These are phyloP conservation scores for Erebia ligea DNA, from an alignment of 2,888 invertebrate species.

Conservation along the genomic window DNA sequence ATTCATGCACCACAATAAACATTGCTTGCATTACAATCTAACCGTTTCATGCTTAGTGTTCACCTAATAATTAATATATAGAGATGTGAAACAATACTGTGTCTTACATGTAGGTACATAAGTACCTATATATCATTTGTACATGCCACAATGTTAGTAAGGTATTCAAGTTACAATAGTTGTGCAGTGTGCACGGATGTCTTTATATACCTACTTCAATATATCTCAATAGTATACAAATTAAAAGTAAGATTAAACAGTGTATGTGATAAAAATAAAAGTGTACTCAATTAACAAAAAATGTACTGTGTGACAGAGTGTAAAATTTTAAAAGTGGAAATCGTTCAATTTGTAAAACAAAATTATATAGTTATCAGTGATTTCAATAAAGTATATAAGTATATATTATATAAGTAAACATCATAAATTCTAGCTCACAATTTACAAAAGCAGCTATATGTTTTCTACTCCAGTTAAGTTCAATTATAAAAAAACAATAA, in stretches of 20 bases:
- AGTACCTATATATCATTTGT: background rate
- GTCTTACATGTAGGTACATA: too few relatives aligned
- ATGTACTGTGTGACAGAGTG: slow-evolving; percentile 19
- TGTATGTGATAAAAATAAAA: background rate
- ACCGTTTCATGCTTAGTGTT: slow-evolving; percentile 37
- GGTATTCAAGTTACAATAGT: background rate
- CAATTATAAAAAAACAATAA: slow-evolving; percentile 15
- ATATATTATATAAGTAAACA: too few relatives aligned
- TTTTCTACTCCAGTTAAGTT: slow-evolving; percentile 36
- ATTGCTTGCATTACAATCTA: slow-evolving; percentile 41
- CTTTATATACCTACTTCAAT: background rate
- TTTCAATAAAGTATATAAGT: too few relatives aligned
- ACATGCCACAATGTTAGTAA: background rate
- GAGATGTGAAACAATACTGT: background rate
- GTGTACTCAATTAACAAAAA: background rate
- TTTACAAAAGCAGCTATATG: slow-evolving; percentile 59
- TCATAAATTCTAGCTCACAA: slow-evolving; percentile 46
- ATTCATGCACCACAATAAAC: slow-evolving; percentile 80
- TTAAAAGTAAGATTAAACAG: background rate
- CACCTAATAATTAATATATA: slow-evolving; percentile 11
- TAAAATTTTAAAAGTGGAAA: slow-evolving; percentile 20
- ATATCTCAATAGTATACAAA: background rate
- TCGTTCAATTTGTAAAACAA: slow-evolving; percentile 19
- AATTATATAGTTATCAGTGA: background rate
- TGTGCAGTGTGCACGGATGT: slow-evolving; percentile 1